Evolutionary conservation across 2,113 vertebrate genomes (phyloP).

Genomic region (Monarcha castaneiventris): DNA sequence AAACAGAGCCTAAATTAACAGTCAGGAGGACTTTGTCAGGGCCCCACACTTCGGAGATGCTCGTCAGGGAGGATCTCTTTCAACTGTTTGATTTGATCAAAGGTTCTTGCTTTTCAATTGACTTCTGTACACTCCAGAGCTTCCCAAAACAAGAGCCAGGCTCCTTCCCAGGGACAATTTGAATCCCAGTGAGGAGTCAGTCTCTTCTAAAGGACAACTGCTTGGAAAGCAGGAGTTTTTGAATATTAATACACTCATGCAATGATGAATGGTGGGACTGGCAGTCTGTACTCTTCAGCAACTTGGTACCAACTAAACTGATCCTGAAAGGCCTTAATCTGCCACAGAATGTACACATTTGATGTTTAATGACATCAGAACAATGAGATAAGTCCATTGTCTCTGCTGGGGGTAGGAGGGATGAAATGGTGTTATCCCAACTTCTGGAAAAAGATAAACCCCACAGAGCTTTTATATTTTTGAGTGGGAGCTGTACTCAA

Average conservation of each 20-base stretch:
- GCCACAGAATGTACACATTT: neutral
- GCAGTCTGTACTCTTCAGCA: neutral
- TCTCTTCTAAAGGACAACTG: constrained; percentile 15
- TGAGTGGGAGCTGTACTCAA: neutral
- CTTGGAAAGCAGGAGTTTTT: neutral
- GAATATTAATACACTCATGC: neutral
- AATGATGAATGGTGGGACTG: neutral
- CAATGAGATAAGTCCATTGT: neutral
- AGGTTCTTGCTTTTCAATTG: constrained; percentile 34
- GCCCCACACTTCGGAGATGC: neutral
- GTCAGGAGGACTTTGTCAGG: constrained; percentile 35
- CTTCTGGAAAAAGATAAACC: neutral
- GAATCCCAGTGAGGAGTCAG: constrained; percentile 6
- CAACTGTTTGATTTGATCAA: constrained; percentile 52
- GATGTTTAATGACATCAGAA: neutral
- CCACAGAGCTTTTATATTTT: neutral
- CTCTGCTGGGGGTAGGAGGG: neutral
- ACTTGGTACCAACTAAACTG: neutral
- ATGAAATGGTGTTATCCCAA: neutral
- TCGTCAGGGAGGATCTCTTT: constrained; percentile 34
- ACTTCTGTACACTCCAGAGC: constrained; percentile 22
- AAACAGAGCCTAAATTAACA: constrained; percentile 53
- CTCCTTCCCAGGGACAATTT: neutral
- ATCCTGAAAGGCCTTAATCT: neutral
- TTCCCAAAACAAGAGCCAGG: neutral